phyloP scores from a whole-genome alignment of 2,113 vertebrate species.

The Puma concolor region DNA sequence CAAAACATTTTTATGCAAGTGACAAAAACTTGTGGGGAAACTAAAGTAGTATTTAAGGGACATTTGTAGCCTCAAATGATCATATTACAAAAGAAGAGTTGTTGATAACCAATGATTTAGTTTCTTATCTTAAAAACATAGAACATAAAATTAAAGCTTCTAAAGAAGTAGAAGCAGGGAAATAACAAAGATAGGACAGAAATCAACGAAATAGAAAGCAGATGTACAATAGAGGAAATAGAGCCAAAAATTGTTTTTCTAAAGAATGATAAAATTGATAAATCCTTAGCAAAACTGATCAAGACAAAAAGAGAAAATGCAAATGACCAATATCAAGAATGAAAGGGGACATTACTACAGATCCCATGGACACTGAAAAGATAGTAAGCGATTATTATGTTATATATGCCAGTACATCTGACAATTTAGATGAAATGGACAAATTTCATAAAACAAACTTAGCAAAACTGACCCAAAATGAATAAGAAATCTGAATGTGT shows the following conservation, averaged over 20 bases:
- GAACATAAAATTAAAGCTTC: neutral
- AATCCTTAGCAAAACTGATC: neutral
- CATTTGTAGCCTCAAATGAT: neutral
- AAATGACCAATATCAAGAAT: neutral
- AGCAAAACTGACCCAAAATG: neutral
- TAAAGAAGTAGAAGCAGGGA: neutral
- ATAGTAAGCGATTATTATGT: neutral
- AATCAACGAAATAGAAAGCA: constrained; percentile 22
- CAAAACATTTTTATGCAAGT: neutral
- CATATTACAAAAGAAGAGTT: neutral
- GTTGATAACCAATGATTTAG: neutral
- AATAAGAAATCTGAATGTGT: neutral
- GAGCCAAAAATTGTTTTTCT: neutral
- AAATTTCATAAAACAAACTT: neutral
- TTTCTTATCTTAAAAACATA: neutral
- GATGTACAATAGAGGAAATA: neutral
- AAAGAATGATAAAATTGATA: neutral
- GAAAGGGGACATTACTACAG: neutral
- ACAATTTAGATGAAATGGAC: neutral
- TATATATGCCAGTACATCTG: neutral
- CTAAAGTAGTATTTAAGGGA: neutral
- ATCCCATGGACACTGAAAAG: neutral
- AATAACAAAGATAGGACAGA: neutral
- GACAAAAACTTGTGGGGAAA: constrained; percentile 1
- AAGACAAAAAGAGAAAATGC: neutral